Evolutionary conservation across 2,797 vertebrate species (phyloP).

Genomic region (Myotis planiceps): DNA sequence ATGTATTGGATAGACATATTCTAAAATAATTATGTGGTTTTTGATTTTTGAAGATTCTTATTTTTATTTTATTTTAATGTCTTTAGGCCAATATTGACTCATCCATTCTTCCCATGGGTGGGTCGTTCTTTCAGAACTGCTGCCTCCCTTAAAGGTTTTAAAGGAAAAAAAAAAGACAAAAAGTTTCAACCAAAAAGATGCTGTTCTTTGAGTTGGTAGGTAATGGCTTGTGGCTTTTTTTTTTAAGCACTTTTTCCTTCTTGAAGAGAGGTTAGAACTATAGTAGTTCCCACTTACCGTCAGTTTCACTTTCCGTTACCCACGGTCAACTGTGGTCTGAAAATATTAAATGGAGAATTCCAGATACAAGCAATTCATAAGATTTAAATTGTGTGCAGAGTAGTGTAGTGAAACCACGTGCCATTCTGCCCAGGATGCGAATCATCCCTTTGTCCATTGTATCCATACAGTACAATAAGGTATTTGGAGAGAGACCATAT

Average conservation of each 20-base stretch:
- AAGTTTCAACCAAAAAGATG: neutral
- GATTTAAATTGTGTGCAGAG: neutral
- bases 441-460: neutral
- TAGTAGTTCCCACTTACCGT: neutral
- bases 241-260: neutral
- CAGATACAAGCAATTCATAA: neutral
- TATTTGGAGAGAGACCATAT: neutral
- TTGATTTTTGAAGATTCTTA: neutral
- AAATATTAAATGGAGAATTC: neutral
- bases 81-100: conserved; percentile 4
- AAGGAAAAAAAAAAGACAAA: conserved; percentile 48
- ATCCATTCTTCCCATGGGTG: conserved; percentile 24
- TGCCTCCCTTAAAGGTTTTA: conserved; percentile 39
- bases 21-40: neutral
- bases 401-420: neutral
- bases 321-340: neutral
- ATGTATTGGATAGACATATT: conserved; percentile 31
- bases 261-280: conserved; percentile 69
- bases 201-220: neutral
- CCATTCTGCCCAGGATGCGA: neutral
- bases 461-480: neutral
- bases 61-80: neutral
- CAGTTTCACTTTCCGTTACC: neutral
- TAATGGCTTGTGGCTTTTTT: neutral
- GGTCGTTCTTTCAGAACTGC: conserved; percentile 45